Evolutionary conservation across 2,113 vertebrate genomes (phyloP), one percentile per base, ranked within the genome.

Genomic region (Anthoscopus minutus): DNA sequence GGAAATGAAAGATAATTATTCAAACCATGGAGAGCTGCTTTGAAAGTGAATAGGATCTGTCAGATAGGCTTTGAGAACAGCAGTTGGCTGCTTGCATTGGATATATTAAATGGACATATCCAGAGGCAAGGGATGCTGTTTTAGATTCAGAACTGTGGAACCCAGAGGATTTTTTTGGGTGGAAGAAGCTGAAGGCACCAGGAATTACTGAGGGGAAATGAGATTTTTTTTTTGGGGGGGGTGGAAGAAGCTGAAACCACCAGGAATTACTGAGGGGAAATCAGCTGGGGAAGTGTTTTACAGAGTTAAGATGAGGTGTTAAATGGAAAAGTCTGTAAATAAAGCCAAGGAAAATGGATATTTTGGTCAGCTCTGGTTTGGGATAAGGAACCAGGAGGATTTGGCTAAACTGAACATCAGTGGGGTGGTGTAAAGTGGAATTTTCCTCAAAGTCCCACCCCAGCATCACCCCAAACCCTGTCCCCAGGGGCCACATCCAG

Each of bases 41-140:
- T 98, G 97, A 97, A 98, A 98, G 97, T 98, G 97, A 98, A 98
- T 98, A 97, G 98, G 95, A 97, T 96, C 97, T 97, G 97, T 98
- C 98, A 98, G 97, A 97, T 96, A 70, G 94, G 97, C 97, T 97
- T 98, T 98, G 98, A 97, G 97, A 98, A 92, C 97, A 97, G 98
- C 96, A 98, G 97, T 97, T 96, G 97, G 96, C 97, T 96, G 97
- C 96, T 94, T 94, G 95, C 94, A 76, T 65, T 85, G 97, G 96
- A 88, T 95, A 88, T 97, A 98, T 97, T 97, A 98, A 98, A 97
- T 97, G 97, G 97, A 96, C 97, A 97, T 95, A 97, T 98, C 96
- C 94, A 91, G 96, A 97, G 95, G 92, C 81, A 96, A 92, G 94
- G 35, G 88, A 94, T 87, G 96, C 84, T 95, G 91, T 19, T 90